Conservation (phyloP, 2,113 vertebrate genomes). For the Cichladusa arquata region DNA sequence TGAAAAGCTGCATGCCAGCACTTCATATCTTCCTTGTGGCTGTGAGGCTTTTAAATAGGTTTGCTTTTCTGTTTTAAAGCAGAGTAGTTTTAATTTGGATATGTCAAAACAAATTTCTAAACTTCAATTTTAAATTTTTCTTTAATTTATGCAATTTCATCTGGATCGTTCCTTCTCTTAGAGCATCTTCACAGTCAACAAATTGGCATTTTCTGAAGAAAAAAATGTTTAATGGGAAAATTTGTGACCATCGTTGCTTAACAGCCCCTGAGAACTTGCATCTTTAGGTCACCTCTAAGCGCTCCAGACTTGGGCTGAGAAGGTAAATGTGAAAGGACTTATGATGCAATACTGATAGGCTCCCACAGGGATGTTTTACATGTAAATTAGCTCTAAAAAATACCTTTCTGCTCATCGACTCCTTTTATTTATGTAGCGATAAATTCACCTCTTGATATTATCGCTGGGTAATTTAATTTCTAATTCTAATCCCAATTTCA, state of each 20-base stretch:
- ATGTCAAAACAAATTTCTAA: not conserved
- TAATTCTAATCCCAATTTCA: not conserved
- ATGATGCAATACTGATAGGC: not conserved
- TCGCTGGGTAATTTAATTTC: not conserved
- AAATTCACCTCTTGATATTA: not conserved
- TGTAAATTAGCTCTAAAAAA: conserved; percentile 7
- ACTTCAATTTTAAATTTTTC: not conserved
- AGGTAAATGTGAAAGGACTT: not conserved
- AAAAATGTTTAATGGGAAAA: not conserved
- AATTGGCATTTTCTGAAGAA: not conserved
- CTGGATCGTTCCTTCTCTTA: not conserved
- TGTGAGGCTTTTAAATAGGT: not conserved
- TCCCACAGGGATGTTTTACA: not conserved
- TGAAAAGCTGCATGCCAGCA: not conserved
- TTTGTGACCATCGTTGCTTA: not conserved
- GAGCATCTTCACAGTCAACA: not conserved
- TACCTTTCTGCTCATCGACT: not conserved
- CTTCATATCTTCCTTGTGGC: not conserved
- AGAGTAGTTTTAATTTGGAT: not conserved
- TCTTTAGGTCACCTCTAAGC: not conserved
- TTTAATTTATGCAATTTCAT: not conserved
- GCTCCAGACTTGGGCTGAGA: not conserved
- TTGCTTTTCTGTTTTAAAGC: not conserved
- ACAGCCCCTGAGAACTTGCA: not conserved
- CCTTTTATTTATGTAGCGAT: not conserved